phyloP scores from a whole-genome alignment of 2,797 vertebrate genomes.

The Atherinosoma microstoma region DNA sequence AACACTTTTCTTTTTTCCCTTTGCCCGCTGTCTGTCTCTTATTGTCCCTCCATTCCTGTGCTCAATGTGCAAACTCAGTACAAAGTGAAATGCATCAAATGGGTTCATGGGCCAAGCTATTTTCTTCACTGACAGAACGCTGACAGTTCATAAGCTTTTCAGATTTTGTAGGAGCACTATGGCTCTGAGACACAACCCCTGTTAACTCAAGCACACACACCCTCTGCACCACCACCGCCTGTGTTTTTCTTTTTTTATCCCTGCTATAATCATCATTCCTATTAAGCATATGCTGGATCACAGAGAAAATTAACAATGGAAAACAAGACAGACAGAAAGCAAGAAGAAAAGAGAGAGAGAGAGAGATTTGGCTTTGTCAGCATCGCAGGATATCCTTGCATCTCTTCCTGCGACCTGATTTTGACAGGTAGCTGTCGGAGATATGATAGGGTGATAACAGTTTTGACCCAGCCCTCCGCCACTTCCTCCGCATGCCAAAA shows the following conservation, averaged over 20 bases:
- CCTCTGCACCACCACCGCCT: slow-evolving; percentile 37
- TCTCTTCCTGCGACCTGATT: slow-evolving; percentile 81
- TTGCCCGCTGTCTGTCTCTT: slow-evolving; percentile 62
- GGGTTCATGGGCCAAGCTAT: slow-evolving; percentile 83
- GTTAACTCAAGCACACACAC: slow-evolving; percentile 46
- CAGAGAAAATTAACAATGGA: slow-evolving; percentile 91
- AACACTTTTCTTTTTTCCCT: slow-evolving; percentile 33
- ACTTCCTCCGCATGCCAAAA: slow-evolving; percentile 44
- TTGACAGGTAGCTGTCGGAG: slow-evolving; percentile 90
- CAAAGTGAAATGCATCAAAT: slow-evolving; percentile 92
- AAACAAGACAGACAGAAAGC: slow-evolving; percentile 81
- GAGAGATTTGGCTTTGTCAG: slow-evolving; percentile 80
- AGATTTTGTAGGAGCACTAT: slow-evolving; percentile 78
- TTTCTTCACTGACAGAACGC: slow-evolving; percentile 93
- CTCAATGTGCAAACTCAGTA: slow-evolving; percentile 89
- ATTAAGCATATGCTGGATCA: slow-evolving; percentile 94
- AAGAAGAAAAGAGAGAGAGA: slow-evolving; percentile 24
- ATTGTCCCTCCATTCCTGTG: slow-evolving; percentile 78
- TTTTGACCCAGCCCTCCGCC: slow-evolving; percentile 77
- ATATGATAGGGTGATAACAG: slow-evolving; percentile 85
- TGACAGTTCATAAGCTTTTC: slow-evolving; percentile 93
- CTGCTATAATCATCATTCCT: slow-evolving; percentile 87
- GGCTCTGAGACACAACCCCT: slow-evolving; percentile 66
- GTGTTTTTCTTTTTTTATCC: slow-evolving; percentile 86
- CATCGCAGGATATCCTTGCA: slow-evolving; percentile 68